Base-by-base conservation (phyloP, 2,888 invertebrate species). In the Leptinotarsa rubiginosa region DNA sequence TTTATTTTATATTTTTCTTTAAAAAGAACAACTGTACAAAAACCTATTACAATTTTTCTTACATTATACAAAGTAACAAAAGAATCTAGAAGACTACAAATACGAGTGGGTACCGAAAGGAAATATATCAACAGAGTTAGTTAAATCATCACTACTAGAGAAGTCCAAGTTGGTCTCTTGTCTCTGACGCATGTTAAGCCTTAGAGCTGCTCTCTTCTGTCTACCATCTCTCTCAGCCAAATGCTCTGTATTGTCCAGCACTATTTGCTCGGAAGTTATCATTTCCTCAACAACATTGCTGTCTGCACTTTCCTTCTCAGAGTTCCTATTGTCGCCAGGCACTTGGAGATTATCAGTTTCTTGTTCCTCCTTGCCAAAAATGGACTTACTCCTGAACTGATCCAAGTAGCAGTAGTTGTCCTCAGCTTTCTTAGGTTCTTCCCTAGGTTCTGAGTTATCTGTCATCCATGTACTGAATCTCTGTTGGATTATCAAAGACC, bases 401-500 rank as follows among this genome's bases (percentile, higher is more conserved):
- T 81, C 78, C 59, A 83, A 72, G 72, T 82, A 82, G n/a, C 69
- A 75, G 65, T 77, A 81, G 25, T 65, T 73, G 50, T 76, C 74
- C 67, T 72, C 64, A 15, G 18, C 31, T 70, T 79, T 78, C 31
- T 67, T 70, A 7, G 69, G 56, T 71, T 79, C 77, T 25, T 79
- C 77, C 25, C 73, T 68, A 15, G 74, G 52, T 10, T 72, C 69
- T 15, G 79, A 79, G 66, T 77, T 78, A 49, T 82, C 81, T 10
- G 76, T 71, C 82, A 83, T 83, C 85, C 85, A 90, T 65, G 89
- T 86, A 75, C 90, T 90, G 83, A 91, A 91, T 79, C 82, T 97
- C 95, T 79, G 95, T 75, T 89, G 88, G 80, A 92, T 92, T 65
- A 90, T 86, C 56, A 85, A 86, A 54, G 90, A 88, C 16, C 98